A percentile compares a stretch with the other conserved stretches of the same genome.
Evolutionary conservation across 2,113 vertebrate genomes (phyloP).

Genomic region (Pterophyllum scalare): DNA sequence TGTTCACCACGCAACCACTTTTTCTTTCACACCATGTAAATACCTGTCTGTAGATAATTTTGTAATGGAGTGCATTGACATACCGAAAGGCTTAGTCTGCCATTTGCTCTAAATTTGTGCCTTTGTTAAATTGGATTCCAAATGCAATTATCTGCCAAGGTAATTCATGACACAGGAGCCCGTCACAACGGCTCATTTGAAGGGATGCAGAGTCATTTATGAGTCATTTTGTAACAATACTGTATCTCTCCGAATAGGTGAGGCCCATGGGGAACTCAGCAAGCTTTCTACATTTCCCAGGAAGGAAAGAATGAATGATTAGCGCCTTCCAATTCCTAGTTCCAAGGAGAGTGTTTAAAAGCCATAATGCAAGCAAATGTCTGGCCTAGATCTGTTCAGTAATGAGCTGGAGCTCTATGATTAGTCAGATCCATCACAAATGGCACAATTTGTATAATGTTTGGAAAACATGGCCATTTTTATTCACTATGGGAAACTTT

Average conservation of each 20-base stretch:
- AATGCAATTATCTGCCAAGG: constrained; percentile 74
- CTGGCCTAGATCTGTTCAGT: constrained; percentile 58
- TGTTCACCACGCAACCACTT: not conserved
- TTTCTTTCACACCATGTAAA: constrained; percentile 45
- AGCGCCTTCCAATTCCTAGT: constrained; percentile 57
- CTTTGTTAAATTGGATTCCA: constrained; percentile 75
- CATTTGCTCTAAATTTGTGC: constrained; percentile 51
- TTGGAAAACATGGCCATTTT: constrained; percentile 44
- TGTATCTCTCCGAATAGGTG: constrained; percentile 49
- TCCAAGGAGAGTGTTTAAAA: constrained; percentile 64
- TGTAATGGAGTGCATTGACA: constrained; percentile 51
- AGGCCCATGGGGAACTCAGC: constrained; percentile 16
- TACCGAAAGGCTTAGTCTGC: constrained; percentile 56
- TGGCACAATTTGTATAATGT: constrained; percentile 55
- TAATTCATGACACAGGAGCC: constrained; percentile 63
- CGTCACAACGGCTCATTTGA: constrained; percentile 60
- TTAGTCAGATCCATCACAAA: constrained; percentile 69
- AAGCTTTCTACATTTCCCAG: constrained; percentile 40
- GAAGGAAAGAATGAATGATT: constrained; percentile 48
- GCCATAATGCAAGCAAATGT: constrained; percentile 61
- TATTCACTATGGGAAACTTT: constrained; percentile 36
- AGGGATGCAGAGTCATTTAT: constrained; percentile 65
- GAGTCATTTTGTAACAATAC: constrained; percentile 61
- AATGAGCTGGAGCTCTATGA: constrained; percentile 60
- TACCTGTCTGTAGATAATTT: constrained; percentile 68